phyloP scores from a whole-genome alignment of 2,113 vertebrate species.

The Tiliqua scincoides region DNA sequence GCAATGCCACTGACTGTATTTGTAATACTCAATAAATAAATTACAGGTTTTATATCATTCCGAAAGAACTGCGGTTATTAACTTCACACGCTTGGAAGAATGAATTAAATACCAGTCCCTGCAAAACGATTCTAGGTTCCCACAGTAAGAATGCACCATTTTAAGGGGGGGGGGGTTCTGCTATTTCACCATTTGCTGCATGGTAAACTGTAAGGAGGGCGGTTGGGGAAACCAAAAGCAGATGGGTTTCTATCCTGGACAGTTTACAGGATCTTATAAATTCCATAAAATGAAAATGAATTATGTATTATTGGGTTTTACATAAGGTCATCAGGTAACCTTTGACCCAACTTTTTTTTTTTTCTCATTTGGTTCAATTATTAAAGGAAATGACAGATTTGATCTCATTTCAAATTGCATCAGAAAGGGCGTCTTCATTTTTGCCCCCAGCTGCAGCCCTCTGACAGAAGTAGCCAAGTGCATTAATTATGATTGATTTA shows the following conservation, averaged over 20 bases:
- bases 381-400: constrained; percentile 93
- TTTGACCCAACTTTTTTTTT: constrained; percentile 80
- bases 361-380: constrained; percentile 89
- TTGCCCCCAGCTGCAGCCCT: constrained; percentile 84
- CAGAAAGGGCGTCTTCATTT: constrained; percentile 85
- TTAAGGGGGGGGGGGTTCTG: constrained; percentile 1
- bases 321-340: constrained; percentile 80
- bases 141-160: constrained; percentile 61
- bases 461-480: constrained; percentile 86
- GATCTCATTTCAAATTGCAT: constrained; percentile 90
- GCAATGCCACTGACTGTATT: too few relatives aligned
- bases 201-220: constrained; percentile 23
- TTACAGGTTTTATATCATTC: constrained; percentile 84
- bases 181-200: constrained; percentile 3
- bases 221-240: constrained; percentile 48
- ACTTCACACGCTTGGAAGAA: constrained; percentile 80
- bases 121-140: constrained; percentile 66
- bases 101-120: constrained; percentile 74
- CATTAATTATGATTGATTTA: constrained; percentile 99
- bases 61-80: constrained; percentile 79
- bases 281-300: constrained; percentile 82
- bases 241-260: constrained; percentile 60
- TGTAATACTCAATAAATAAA: constrained; percentile 82
- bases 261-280: constrained; percentile 76
- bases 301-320: constrained; percentile 81